Evolutionary conservation across 2,888 invertebrate genomes (phyloP).

Genomic region (Pycnomerus fuliginosus): DNA sequence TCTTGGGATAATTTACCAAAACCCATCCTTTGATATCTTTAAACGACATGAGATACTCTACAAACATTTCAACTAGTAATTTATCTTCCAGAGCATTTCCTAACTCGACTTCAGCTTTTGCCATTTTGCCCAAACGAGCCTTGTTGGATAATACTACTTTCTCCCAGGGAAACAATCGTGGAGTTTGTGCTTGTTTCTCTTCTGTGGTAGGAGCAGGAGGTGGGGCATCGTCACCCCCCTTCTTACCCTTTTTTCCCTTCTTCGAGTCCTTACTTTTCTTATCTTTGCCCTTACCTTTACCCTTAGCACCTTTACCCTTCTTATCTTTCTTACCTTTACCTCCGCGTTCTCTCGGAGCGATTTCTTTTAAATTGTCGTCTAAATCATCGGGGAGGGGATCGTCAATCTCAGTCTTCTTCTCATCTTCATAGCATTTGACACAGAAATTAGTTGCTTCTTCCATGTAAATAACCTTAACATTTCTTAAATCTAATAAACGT

Average conservation of each 20-base stretch:
- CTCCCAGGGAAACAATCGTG: constrained; percentile 60
- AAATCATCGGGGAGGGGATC: constrained; percentile 47
- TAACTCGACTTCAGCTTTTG: constrained; percentile 56
- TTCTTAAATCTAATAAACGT: constrained; percentile 37
- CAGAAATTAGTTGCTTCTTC: constrained; percentile 60
- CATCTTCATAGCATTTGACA: constrained; percentile 56
- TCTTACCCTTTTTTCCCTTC: constrained; percentile 12
- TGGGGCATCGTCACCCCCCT: constrained; percentile 1
- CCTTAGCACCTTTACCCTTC: constrained; percentile 35
- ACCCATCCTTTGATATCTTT: constrained; percentile 57
- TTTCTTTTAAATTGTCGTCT: constrained; percentile 37
- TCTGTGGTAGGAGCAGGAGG: constrained; percentile 7
- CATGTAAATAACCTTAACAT: constrained; percentile 43
- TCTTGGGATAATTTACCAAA: constrained; percentile 64
- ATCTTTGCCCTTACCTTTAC: constrained; percentile 28
- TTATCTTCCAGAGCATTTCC: constrained; percentile 57
- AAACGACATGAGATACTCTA: constrained; percentile 59
- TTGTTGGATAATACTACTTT: constrained; percentile 55
- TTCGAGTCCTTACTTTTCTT: constrained; percentile 5
- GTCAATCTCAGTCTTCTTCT: constrained; percentile 56
- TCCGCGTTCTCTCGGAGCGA: constrained; percentile 28
- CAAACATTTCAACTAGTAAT: constrained; percentile 59
- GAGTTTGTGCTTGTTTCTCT: constrained; percentile 62
- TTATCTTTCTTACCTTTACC: constrained; percentile 51
- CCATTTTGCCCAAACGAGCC: constrained; percentile 60